Conservation (phyloP, 1,140 invertebrate species). For the Macrostomum lignano region DNA sequence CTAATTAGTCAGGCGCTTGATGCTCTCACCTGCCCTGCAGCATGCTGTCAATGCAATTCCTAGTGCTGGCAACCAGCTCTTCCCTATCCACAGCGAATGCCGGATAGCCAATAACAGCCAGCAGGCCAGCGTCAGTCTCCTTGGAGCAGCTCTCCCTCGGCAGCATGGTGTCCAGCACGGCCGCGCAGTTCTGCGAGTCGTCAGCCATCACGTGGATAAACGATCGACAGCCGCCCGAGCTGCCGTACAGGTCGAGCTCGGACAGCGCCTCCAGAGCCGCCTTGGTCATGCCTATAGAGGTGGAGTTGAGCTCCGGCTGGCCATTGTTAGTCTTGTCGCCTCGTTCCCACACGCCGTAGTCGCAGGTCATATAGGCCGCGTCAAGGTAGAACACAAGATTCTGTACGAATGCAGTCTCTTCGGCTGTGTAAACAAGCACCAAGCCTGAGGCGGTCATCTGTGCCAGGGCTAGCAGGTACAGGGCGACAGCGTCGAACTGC, state of each 20-base stretch:
- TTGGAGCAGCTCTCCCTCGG: conserved; percentile 9
- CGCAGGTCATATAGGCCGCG: conserved; percentile 49
- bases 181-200: conserved; percentile 79
- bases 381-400: conserved; percentile 96
- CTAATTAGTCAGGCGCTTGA: too few relatives aligned
- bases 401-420: conserved; percentile 89
- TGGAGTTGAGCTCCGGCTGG: conserved; percentile 82
- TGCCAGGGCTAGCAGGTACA: conserved; percentile 73
- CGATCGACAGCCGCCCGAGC: conserved; percentile 65
- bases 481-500: conserved; percentile 77
- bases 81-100: conserved; percentile 92
- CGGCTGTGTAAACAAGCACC: conserved; percentile 72
- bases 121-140: conserved; percentile 70
- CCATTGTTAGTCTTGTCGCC: conserved; percentile 98
- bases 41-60: conserved; percentile 51
- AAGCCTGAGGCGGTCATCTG: conserved; percentile 96
- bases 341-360: conserved; percentile 97
- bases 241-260: conserved; percentile 87
- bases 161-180: conserved; percentile 7
- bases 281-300: conserved; percentile 52
- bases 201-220: conserved; percentile 91
- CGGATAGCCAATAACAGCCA: conserved; percentile 83
- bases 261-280: conserved; percentile 92
- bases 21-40: conserved; percentile 4
- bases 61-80: conserved; percentile 53